Evolutionary conservation across 2,888 invertebrate species (phyloP).

Genomic region (Sinotaia quadrata): DNA sequence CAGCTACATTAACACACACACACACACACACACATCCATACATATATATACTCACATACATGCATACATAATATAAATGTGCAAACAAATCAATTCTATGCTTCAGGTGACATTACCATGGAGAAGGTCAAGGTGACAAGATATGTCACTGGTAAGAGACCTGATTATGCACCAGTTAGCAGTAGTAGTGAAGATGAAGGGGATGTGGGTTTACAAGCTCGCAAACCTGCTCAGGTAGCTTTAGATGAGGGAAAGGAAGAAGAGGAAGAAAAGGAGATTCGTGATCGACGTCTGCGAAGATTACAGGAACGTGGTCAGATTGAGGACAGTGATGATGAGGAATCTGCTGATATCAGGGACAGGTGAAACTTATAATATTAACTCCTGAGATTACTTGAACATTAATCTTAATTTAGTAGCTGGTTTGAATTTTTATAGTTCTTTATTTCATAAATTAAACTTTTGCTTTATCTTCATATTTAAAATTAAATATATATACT

Average conservation of each 20-base stretch:
- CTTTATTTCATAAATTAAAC: too few relatives aligned
- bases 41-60: too few relatives aligned
- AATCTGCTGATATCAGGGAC: too few relatives aligned
- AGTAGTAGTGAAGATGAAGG: slow-evolving; percentile 89
- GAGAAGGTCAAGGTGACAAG: slow-evolving; percentile 99
- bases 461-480: too few relatives aligned
- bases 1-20: too few relatives aligned
- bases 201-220: slow-evolving; percentile 43
- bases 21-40: too few relatives aligned
- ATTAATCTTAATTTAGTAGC: too few relatives aligned
- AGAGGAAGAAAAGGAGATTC: slow-evolving; percentile 73
- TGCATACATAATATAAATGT: too few relatives aligned
- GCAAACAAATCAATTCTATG: too few relatives aligned
- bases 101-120: slow-evolving; percentile 93
- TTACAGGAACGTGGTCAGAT: slow-evolving; percentile 74
- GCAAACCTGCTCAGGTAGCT: slow-evolving; percentile 41
- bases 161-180: slow-evolving; percentile 88
- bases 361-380: too few relatives aligned
- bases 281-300: slow-evolving; percentile 87
- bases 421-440: too few relatives aligned
- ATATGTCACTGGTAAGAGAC: slow-evolving; percentile 97
- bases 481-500: too few relatives aligned
- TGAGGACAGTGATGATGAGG: slow-evolving; percentile 66
- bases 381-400: not conserved
- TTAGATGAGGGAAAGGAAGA: slow-evolving; percentile 44